Evolutionary conservation across 2,888 invertebrate genomes (phyloP).

Genomic region (Dynastes tityus): DNA sequence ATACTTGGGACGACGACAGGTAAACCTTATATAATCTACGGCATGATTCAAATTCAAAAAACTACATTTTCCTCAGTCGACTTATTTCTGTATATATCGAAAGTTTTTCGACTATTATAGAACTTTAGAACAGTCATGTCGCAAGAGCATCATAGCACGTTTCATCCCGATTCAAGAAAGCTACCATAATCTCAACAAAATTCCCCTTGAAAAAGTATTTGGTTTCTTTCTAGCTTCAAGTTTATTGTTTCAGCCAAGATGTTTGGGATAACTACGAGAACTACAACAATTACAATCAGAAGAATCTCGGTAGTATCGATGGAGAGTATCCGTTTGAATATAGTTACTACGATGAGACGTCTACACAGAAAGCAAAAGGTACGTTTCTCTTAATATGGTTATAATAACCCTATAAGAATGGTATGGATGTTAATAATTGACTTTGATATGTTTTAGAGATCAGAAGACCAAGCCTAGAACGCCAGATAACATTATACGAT

Average conservation of each 20-base stretch:
- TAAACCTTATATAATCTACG: slow-evolving; percentile 62
- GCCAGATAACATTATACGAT: slow-evolving; percentile 86
- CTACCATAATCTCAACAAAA: background rate
- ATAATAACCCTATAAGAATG: background rate
- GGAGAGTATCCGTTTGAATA: slow-evolving; percentile 67
- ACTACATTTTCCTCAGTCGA: background rate
- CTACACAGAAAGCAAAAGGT: slow-evolving; percentile 64
- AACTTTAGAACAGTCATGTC: background rate
- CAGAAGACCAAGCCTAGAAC: slow-evolving; percentile 84
- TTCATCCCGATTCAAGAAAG: background rate
- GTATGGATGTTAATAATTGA: background rate
- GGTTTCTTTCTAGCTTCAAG: background rate
- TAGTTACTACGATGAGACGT: slow-evolving; percentile 69
- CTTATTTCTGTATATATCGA: background rate
- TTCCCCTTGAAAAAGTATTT: background rate
- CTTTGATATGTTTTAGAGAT: slow-evolving; percentile 59
- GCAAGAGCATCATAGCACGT: background rate
- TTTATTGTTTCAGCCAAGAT: slow-evolving; percentile 71
- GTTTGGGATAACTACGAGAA: slow-evolving; percentile 74
- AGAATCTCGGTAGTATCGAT: slow-evolving; percentile 67
- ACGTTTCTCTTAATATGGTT: background rate
- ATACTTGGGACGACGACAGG: slow-evolving; percentile 75
- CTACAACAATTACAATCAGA: slow-evolving; percentile 67
- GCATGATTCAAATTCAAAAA: slow-evolving; percentile 22
- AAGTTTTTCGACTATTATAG: background rate